phyloP scores from a whole-genome alignment of 2,888 invertebrate genomes.

The Apodemia zela region DNA sequence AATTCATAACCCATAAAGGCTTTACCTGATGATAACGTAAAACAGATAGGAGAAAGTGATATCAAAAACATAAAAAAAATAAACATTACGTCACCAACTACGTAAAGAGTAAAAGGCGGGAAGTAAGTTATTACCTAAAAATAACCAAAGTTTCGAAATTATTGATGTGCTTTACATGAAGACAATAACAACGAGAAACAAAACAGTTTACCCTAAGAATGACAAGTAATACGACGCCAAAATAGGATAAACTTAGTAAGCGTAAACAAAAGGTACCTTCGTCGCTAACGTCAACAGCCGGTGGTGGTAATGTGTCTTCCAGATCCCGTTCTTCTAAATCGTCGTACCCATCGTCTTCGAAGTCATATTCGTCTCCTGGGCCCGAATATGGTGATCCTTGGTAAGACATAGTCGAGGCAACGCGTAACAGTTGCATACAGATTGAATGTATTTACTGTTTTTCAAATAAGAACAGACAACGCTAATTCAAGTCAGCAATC shows the following conservation, averaged over 20 bases:
- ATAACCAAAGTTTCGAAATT: constrained; percentile 43
- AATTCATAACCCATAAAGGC: not conserved
- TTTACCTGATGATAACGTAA: not conserved
- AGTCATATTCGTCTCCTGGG: constrained; percentile 86
- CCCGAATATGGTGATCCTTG: constrained; percentile 85
- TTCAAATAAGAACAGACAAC: constrained; percentile 59
- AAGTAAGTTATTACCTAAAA: constrained; percentile 37
- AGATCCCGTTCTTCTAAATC: constrained; percentile 84
- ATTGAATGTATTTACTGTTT: constrained; percentile 65
- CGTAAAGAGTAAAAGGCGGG: constrained; percentile 59
- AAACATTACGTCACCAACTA: constrained; percentile 62
- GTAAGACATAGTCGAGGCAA: constrained; percentile 82
- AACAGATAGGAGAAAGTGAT: not conserved
- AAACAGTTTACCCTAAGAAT: constrained; percentile 20
- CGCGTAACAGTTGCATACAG: constrained; percentile 80
- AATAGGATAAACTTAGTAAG: constrained; percentile 45
- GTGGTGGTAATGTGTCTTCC: constrained; percentile 76
- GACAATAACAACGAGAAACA: constrained; percentile 25
- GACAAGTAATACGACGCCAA: constrained; percentile 48
- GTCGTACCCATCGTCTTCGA: constrained; percentile 86
- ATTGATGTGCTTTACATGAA: constrained; percentile 41
- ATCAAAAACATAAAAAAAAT: not conserved
- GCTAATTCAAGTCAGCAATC: constrained; percentile 42
- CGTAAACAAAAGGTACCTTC: constrained; percentile 78
- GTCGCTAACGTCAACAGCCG: constrained; percentile 81